Base-by-base conservation (phyloP, 2,113 vertebrate species). In the Chelonoidis abingdonii region DNA sequence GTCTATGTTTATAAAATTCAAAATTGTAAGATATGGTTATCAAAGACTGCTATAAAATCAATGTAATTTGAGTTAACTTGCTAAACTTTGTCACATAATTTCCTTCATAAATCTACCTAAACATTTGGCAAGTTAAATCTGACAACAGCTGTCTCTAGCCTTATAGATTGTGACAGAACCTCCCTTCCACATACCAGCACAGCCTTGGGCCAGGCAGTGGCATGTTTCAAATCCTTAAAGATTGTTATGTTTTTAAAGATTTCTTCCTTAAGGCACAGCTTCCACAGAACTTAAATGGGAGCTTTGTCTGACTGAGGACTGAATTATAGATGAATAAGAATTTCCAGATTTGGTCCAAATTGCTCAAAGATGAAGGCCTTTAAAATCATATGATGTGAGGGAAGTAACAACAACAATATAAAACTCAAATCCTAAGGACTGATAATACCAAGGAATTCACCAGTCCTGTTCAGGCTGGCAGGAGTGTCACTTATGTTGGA, bases 401-500 rank as follows among this genome's bases (percentile, higher is more conserved):
- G 86, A 65, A 86, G 84, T 78, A 52, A 86, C 94, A 41, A 84
- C 83, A 94, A 94, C 47, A 84, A 16, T 59, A 69, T 19, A 56
- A 92, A 88, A 69, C 13, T 9, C 41, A 87, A 17, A 80, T 57
- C 59, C 88, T 86, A 82, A 35, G 16, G 69, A 81, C 17, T 80
- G 35, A 38, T 72, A 38, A n/a, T 22, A n/a, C 19, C 49, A 86
- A 25, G 69, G 76, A 88, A 80, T 89, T 62, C 49, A 88, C n/a
- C 22, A 65, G 52, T 53, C 44, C 38, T 84, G 62, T 86, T 89
- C 78, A 92, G 21, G 14, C 11, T 96, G 90, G 90, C 47, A 94
- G 27, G 3, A 7, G 76, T 93, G 52, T 5, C 78, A 89, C 56
- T 95, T 90, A 81, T 16, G 29, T 83, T 97, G 94, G n/a, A 95